Base-by-base conservation (phyloP, 2,797 vertebrate species). In the Channallabes apus region DNA sequence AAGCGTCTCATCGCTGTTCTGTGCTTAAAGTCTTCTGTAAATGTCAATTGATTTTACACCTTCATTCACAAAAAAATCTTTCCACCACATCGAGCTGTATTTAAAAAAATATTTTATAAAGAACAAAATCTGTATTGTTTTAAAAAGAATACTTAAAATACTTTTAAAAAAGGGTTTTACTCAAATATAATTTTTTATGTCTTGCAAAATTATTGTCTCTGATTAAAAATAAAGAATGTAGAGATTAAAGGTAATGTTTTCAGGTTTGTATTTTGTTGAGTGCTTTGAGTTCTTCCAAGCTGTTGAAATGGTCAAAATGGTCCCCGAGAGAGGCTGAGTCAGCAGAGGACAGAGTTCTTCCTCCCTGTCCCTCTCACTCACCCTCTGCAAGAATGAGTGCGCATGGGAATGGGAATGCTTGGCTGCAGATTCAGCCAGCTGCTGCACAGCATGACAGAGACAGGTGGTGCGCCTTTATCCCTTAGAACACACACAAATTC, bases 391-490 rank as follows among this genome's bases (percentile, higher is more conserved):
- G 59, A 62, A 65, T 75, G 69, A 83, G 41, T 67, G 58, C 54
- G 71, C 67, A 82, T 86, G 83, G 65, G 69, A 68, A 32, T 80
- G 73, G 82, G 77, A 65, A 82, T 86, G 82, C 86, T 85, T 75
- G 69, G 84, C 82, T 85, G 38, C 59, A 80, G 89, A 88, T 93
- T 83, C 84, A 90, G 90, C 91, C 94, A 94, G 92, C 92, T 94
- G 94, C 88, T 87, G 89, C 87, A 72, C 82, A 87, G 89, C 92
- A 87, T 93, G 94, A 94, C 93, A 91, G 91, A 89, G 92, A 94
- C 95, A 95, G 94, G 94, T 96, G 95, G 88, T 91, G 89, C 75
- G 85, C 88, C 92, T 91, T 88, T 86, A 84, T 58, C 85, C 85
- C 86, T 89, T n/a, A 72, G 32, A 79, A 72, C 18, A 65, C 61